Evolutionary conservation across 2,113 vertebrate species (phyloP).

Genomic region (Lagopus leucura): DNA sequence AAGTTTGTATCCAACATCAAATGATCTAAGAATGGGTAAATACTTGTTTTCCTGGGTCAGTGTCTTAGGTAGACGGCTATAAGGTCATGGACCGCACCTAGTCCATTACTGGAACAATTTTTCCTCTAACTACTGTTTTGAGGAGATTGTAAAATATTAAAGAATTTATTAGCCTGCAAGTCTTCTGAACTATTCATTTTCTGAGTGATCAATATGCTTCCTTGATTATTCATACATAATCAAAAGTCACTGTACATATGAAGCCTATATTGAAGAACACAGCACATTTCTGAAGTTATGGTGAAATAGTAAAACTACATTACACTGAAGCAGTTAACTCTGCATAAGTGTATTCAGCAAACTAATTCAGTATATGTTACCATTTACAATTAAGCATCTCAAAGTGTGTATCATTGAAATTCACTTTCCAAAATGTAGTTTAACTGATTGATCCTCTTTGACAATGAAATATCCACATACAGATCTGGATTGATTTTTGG

Average conservation of each 20-base stretch:
- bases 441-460: neutral
- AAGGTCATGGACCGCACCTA: neutral
- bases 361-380: neutral
- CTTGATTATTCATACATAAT: neutral
- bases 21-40: neutral
- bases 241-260: neutral
- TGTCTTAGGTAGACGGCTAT: neutral
- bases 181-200: neutral
- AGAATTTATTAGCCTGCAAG: neutral
- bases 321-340: neutral
- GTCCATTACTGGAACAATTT: neutral
- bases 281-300: neutral
- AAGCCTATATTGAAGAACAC: neutral
- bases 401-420: neutral
- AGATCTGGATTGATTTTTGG: neutral
- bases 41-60: neutral
- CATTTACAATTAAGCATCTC: slow-evolving; percentile 8
- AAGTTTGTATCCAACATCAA: neutral
- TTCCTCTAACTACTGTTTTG: neutral
- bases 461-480: neutral
- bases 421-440: neutral
- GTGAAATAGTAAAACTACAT: neutral
- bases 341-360: neutral
- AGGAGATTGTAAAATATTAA: neutral
- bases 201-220: neutral